Conservation (phyloP, 2,888 invertebrate species). For the Magallana nippona region DNA sequence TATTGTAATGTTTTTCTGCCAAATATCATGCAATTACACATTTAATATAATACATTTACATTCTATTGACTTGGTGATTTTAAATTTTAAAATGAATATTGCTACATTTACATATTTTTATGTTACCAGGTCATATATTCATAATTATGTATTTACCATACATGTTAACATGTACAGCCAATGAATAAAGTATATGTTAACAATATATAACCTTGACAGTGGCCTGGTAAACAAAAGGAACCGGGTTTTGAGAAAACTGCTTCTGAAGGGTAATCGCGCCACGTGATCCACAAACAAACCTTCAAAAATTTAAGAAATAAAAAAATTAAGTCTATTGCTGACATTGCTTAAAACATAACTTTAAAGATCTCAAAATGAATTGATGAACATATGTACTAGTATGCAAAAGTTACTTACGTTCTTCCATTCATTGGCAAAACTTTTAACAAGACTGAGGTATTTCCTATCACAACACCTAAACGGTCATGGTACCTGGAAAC, state of each 20-base stretch:
- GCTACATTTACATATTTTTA: too few species aligned
- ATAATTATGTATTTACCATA: not conserved
- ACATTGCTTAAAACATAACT: too few species aligned
- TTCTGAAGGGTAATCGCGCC: constrained; percentile 86
- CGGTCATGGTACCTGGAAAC: constrained; percentile 83
- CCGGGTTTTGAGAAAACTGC: constrained; percentile 85
- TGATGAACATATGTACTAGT: not conserved
- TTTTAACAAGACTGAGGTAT: constrained; percentile 84
- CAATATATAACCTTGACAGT: constrained; percentile 82
- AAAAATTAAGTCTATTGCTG: not conserved
- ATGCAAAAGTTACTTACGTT: constrained; percentile 81
- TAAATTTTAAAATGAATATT: too few species aligned
- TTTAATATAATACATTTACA: too few species aligned
- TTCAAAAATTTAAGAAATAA: constrained; percentile 53
- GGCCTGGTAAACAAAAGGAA: constrained; percentile 87
- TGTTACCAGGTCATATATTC: too few species aligned
- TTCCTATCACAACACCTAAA: constrained; percentile 89
- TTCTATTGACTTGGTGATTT: too few species aligned
- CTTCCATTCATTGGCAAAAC: constrained; percentile 87
- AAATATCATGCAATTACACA: too few species aligned
- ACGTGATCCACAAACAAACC: constrained; percentile 82
- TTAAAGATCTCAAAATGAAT: too few species aligned
- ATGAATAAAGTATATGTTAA: not conserved
- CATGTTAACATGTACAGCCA: not conserved
- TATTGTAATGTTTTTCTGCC: too few species aligned